A percentile compares a stretch with the other conserved stretches of the same genome.
Evolutionary conservation across 2,888 invertebrate species (phyloP).

Genomic region (Polyommatus icarus): DNA sequence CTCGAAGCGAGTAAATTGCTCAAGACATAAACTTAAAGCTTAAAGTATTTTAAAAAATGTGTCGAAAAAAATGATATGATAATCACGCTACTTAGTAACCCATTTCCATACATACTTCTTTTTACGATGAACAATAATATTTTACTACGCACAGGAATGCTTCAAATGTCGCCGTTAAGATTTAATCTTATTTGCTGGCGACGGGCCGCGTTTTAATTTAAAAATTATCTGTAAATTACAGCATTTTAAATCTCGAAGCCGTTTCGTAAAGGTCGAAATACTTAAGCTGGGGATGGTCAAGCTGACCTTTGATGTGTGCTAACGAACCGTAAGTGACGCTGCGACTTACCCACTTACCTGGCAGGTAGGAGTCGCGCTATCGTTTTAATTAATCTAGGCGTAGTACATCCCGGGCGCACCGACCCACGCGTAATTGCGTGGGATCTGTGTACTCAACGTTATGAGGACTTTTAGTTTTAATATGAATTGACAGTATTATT

Average conservation of each 20-base stretch:
- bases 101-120: conserved; percentile 11
- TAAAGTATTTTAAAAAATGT: neutral
- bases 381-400: conserved; percentile 14
- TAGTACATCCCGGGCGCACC: neutral
- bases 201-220: conserved; percentile 14
- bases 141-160: neutral
- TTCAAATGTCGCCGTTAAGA: conserved; percentile 24
- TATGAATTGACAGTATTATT: neutral
- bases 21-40: neutral
- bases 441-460: neutral
- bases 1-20: neutral
- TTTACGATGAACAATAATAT: conserved; percentile 16
- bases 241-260: conserved; percentile 27
- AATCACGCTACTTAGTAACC: neutral
- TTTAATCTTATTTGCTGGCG: conserved; percentile 18
- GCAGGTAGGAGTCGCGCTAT: neutral
- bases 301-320: conserved; percentile 14
- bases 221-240: conserved; percentile 27
- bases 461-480: neutral
- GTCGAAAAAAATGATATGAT: neutral
- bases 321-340: conserved; percentile 21
- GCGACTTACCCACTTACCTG: conserved; percentile 7
- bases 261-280: conserved; percentile 22
- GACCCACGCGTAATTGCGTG: conserved; percentile 13
- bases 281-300: conserved; percentile 25